Conservation (phyloP, 1,140 invertebrate species). For the Pogonomyrmex californicus region DNA sequence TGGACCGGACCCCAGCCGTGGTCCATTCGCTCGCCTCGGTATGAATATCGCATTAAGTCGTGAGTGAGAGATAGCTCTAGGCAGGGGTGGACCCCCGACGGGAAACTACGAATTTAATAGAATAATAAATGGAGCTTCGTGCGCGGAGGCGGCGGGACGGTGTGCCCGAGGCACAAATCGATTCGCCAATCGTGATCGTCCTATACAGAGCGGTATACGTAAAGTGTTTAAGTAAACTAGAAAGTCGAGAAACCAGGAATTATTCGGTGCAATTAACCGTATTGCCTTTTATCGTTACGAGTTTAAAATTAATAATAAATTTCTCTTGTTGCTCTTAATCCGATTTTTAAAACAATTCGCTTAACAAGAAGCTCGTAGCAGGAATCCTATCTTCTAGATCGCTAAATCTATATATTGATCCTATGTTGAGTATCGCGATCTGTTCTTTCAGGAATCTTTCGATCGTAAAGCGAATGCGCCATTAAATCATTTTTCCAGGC, state of each 20-base stretch:
- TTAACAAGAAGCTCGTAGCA: not conserved
- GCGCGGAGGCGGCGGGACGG: constrained; percentile 36
- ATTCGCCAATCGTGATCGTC: constrained; percentile 31
- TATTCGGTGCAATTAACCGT: not conserved
- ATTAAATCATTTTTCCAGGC: not conserved
- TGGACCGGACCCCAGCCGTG: constrained; percentile 56
- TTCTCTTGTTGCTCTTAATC: not conserved
- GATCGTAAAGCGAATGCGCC: not conserved
- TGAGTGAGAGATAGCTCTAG: constrained; percentile 69
- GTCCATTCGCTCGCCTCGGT: constrained; percentile 67
- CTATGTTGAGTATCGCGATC: not conserved
- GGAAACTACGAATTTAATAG: constrained; percentile 83
- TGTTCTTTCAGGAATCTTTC: not conserved
- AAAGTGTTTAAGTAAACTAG: constrained; percentile 32
- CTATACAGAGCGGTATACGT: not conserved
- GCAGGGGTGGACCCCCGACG: constrained; percentile 67
- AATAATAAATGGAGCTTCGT: constrained; percentile 82
- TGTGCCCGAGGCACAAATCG: constrained; percentile 44
- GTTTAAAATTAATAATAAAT: not conserved
- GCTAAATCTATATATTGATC: not conserved
- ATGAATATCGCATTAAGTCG: constrained; percentile 78
- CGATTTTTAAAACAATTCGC: constrained; percentile 11
- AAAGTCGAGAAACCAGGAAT: constrained; percentile 10
- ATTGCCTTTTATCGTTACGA: not conserved
- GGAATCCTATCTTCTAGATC: not conserved